Base-by-base conservation (phyloP, 2,797 vertebrate genomes). In the Chaenodraco wilsoni region DNA sequence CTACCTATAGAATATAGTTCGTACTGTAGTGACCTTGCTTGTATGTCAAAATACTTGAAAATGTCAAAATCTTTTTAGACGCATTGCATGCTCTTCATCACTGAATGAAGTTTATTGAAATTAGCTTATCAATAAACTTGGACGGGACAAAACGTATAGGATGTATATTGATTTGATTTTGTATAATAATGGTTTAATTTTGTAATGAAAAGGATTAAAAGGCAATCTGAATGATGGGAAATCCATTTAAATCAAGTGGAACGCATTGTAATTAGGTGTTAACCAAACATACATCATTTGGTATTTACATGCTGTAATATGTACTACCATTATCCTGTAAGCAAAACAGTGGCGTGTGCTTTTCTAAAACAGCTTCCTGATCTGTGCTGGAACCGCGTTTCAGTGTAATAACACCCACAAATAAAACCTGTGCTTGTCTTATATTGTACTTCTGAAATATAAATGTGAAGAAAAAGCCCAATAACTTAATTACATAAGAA, bases 321-420 rank as follows among this genome's bases (percentile, higher is more conserved):
- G 65, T 51, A 15, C 14, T 19, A 17, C 40, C 63, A 59, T n/a
- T 45, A 41, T 45, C 46, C 9, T 49, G 40, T 27, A 41, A 31
- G 56, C 16, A 9, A 69, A 68, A 54, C 19, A 44, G 9, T 40
- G 17, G 14, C 9, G 3, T 9, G 27, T 52, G 2, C 10, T 63
- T 21, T 71, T 49, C 21, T 49, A 1, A 14, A 56, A 57, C 31
- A 63, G 51, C 33, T 48, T 43, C 69, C 41, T 78, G 60, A 65
- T 63, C 64, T 59, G 19, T 15, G 3, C 14, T 58, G 11, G 44
- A 64, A 67, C 41, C 37, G 50, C 12, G 19, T 9, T 49, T 37
- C 33, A 9, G 33, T 37, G 33, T 17, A 40, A 54, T n/a, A 27
- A 27, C 27, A 27, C 27, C 27, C 27, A 27, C 27, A 27, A 27